Conservation (phyloP, 2,888 invertebrate species). For the Eumacrocentrus americanus region DNA sequence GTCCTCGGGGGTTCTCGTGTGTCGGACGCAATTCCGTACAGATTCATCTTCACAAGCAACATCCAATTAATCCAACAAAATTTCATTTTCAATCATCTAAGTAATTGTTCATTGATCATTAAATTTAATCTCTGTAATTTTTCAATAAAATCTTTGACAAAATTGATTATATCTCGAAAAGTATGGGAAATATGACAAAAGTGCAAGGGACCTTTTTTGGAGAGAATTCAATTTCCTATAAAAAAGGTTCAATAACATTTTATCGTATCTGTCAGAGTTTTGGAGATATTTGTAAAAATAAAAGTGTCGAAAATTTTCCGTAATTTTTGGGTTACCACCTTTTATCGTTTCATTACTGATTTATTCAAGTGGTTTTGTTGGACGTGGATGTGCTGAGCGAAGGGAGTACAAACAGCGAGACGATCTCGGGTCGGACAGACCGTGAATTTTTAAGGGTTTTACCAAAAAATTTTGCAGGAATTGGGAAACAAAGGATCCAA, state of each 20-base stretch:
- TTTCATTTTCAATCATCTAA: not conserved
- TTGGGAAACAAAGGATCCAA: constrained; percentile 2
- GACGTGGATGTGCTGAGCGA: not conserved
- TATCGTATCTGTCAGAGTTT: too few relatives aligned
- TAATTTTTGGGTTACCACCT: too few relatives aligned
- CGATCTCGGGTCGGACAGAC: not conserved
- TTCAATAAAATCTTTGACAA: too few relatives aligned
- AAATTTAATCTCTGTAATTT: constrained; percentile 1
- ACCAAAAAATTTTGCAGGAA: constrained; percentile 7
- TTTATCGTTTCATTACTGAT: too few relatives aligned
- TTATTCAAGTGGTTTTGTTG: too few relatives aligned
- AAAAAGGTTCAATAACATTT: too few relatives aligned
- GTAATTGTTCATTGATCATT: not conserved
- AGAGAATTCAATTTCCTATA: too few relatives aligned
- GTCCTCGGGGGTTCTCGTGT: constrained; percentile 20
- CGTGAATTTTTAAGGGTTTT: not conserved
- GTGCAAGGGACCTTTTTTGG: too few relatives aligned
- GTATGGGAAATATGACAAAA: not conserved
- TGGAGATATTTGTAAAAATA: too few relatives aligned
- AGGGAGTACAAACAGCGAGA: not conserved
- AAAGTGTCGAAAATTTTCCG: too few relatives aligned
- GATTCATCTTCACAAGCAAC: constrained; percentile 14
- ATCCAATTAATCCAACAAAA: constrained; percentile 12
- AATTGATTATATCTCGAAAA: too few relatives aligned
- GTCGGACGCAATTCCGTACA: constrained; percentile 21